Conservation (phyloP, 2,797 vertebrate genomes). For the Microtus californicus region DNA sequence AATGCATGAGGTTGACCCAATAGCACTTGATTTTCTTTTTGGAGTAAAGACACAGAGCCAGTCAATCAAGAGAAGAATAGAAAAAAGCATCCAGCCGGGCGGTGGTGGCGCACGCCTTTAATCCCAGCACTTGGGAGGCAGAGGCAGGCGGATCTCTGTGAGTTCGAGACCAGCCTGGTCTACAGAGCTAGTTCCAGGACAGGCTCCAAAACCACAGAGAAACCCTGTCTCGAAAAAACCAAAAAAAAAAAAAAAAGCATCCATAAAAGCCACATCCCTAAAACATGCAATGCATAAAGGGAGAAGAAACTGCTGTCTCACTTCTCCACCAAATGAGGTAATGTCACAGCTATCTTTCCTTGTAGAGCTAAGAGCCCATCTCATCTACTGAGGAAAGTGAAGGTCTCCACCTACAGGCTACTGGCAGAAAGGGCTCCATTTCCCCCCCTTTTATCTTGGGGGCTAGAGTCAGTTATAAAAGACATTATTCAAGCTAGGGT, state of each 20-base stretch:
- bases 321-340: not conserved
- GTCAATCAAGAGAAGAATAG: conserved; percentile 12
- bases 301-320: not conserved
- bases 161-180: too few relatives aligned
- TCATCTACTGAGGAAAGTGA: conserved; percentile 23
- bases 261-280: not conserved
- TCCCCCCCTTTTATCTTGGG: not conserved
- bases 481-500: conserved; percentile 38
- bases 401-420: conserved; percentile 40
- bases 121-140: too few relatives aligned
- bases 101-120: too few relatives aligned
- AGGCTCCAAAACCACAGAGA: too few relatives aligned
- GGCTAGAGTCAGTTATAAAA: conserved; percentile 32
- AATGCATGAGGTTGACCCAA: not conserved
- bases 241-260: conserved; percentile 7
- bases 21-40: conserved; percentile 18
- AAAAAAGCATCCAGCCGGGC: not conserved
- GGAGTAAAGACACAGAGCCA: conserved; percentile 28
- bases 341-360: not conserved
- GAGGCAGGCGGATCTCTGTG: too few relatives aligned
- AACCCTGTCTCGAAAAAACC: too few relatives aligned
- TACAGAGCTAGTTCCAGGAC: too few relatives aligned
- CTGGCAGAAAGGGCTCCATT: not conserved
- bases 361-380: not conserved
- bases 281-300: conserved; percentile 11